phyloP scores from a whole-genome alignment of 2,888 invertebrate genomes.

The Drosophila kanekoi region DNA sequence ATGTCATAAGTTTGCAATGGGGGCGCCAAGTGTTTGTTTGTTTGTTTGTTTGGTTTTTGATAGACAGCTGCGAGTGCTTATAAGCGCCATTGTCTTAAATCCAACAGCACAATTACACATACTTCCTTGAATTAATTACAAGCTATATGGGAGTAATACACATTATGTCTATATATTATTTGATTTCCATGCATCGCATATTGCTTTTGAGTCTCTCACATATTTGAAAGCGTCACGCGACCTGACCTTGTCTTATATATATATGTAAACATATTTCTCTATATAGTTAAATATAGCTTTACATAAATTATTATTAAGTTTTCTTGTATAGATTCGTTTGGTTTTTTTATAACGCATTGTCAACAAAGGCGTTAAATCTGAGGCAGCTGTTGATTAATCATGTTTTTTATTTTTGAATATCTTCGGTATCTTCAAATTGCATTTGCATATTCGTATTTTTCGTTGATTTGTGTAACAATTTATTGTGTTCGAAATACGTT shows the following conservation, averaged over 20 bases:
- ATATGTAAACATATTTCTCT: constrained; percentile 17
- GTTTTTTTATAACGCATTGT: constrained; percentile 35
- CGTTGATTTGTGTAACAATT: constrained; percentile 57
- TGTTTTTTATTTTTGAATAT: constrained; percentile 19
- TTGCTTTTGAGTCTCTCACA: constrained; percentile 19
- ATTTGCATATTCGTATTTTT: constrained; percentile 50
- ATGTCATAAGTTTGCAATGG: constrained; percentile 75
- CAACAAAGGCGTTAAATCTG: constrained; percentile 67
- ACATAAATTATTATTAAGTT: constrained; percentile 41
- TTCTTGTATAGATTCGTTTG: constrained; percentile 13
- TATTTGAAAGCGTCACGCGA: constrained; percentile 54
- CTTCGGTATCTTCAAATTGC: constrained; percentile 35
- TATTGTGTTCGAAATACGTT: constrained; percentile 34
- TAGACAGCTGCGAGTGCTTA: constrained; percentile 57
- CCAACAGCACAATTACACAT: constrained; percentile 62
- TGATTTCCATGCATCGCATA: background rate
- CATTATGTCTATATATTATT: constrained; percentile 1
- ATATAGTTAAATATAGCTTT: constrained; percentile 43
- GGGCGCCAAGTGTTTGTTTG: constrained; percentile 39
- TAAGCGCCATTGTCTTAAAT: constrained; percentile 63
- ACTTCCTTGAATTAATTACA: constrained; percentile 78
- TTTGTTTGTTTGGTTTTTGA: constrained; percentile 40
- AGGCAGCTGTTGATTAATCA: constrained; percentile 69
- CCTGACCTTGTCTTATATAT: constrained; percentile 70
- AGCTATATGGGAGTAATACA: constrained; percentile 1